A percentile compares a stretch with the other conserved stretches of the same genome.
Conservation (phyloP, 2,797 vertebrate genomes). For the Schizopygopsis malacanthus region DNA sequence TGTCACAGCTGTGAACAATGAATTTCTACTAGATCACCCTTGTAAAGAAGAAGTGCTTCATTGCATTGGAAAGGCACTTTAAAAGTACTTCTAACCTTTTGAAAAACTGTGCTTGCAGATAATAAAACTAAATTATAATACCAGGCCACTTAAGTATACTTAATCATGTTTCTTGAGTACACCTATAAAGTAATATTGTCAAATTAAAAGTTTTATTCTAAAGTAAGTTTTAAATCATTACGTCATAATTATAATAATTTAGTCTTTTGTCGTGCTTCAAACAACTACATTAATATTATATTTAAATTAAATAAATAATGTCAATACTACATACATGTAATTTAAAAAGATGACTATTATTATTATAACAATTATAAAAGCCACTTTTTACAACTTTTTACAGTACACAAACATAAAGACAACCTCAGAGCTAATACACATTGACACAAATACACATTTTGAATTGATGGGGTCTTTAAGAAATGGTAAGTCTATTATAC, state of each 20-base stretch:
- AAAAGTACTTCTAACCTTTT: neutral
- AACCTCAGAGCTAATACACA: neutral
- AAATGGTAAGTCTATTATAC: neutral
- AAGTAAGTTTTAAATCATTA: neutral
- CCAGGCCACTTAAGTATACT: neutral
- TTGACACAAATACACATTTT: neutral
- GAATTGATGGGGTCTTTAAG: neutral
- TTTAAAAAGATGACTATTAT: too few species aligned
- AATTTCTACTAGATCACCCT: neutral
- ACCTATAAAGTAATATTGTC: neutral
- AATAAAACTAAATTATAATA: neutral
- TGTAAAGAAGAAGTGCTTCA: neutral
- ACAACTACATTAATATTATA: neutral
- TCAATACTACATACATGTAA: neutral
- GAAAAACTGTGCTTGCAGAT: neutral
- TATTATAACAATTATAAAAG: neutral
- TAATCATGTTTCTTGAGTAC: neutral
- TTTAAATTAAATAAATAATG: neutral
- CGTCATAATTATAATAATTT: neutral
- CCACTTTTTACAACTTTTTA: neutral
- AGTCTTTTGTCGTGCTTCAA: neutral
- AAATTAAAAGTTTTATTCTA: neutral
- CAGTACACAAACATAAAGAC: neutral
- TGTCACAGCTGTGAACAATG: neutral
- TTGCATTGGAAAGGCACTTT: neutral